phyloP scores from a whole-genome alignment of 2,113 vertebrate genomes.

The Turnix velox region DNA sequence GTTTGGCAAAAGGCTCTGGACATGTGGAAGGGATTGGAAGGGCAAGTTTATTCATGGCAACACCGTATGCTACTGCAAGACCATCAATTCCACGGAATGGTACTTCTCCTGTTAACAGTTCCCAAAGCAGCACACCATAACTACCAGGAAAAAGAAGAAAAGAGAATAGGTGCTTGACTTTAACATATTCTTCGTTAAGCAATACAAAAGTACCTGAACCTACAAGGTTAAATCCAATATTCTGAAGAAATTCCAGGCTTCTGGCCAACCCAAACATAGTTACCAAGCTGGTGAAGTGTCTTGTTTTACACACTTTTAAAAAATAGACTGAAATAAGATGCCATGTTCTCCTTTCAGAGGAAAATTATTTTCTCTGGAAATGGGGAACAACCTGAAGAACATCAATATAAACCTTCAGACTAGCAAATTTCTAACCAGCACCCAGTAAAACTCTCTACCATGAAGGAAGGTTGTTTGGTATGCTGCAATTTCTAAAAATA shows the following conservation, averaged over 20 bases:
- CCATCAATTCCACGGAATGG: conserved; percentile 94
- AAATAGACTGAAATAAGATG: neutral
- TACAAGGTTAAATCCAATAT: neutral
- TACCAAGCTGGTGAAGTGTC: neutral
- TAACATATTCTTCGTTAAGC: neutral
- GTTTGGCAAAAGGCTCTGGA: conserved; percentile 90
- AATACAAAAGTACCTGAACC: neutral
- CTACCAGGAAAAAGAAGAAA: conserved; percentile 58
- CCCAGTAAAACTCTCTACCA: neutral
- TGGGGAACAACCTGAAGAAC: neutral
- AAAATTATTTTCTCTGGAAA: neutral
- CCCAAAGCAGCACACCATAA: conserved; percentile 94
- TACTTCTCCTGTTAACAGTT: conserved; percentile 92
- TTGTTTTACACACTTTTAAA: neutral
- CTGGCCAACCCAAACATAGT: neutral
- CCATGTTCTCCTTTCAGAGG: neutral
- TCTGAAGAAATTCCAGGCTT: neutral
- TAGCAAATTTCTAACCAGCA: neutral
- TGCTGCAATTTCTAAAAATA: neutral
- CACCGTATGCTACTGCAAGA: conserved; percentile 92
- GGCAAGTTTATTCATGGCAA: conserved; percentile 98
- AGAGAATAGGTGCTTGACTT: neutral
- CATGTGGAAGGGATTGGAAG: conserved; percentile 95
- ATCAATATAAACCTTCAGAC: neutral
- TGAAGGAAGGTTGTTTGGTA: neutral